Base-by-base conservation (phyloP, 2,888 invertebrate species). In the Hydroisotoma schaefferi region DNA sequence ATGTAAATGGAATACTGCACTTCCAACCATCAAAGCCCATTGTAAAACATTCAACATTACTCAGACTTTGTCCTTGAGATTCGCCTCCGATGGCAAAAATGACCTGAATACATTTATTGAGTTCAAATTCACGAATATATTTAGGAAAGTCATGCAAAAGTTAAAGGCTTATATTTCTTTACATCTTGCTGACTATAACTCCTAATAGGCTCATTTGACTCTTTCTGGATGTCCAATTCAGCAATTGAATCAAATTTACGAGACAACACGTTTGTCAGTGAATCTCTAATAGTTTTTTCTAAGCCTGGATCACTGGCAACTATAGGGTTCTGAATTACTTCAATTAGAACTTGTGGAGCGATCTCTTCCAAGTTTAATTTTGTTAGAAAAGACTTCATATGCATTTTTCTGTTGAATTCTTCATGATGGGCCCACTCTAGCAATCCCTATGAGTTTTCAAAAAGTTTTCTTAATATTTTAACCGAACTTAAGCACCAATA, bases 61-160 rank as follows among this genome's bases (percentile, higher is more conserved):
- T 69, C 54, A 74, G 59, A 52, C 74, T 70, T 54, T 73, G 71
- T 29, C 75, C 75, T 64, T 72, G 73, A 23, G 73, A 73, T 63
- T 75, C 74, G 8, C 76, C 76, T 28, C 75, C 75, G 55, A 75
- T 68, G 15, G 74, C 74, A 52, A 75, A 68, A 37, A 75, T 68
- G 38, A 75, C 74, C 75, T 75, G 55, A 22, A 53, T 44, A 59
- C 3, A 47, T 26, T 25, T 12, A 37, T 37, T 20, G n/a, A 29
- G 8, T 12, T 29, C 20, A 51, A 12, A 12, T 33, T 12, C 37
- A 10, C 10, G 12, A 33, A 33, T 33, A 25, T 48, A n/a, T 23
- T 47, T 10, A 5, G 28, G 29, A 27, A 49, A 27, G 2, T 27
- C 27, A 10, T 5, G 4, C 49, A 49, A 27, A 26, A 29, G 26